Percentiles rank a stretch among this genome's conserved stretches.
phyloP scores from a whole-genome alignment of 1,140 invertebrate genomes.

The Schlechtendalia chinensis region DNA sequence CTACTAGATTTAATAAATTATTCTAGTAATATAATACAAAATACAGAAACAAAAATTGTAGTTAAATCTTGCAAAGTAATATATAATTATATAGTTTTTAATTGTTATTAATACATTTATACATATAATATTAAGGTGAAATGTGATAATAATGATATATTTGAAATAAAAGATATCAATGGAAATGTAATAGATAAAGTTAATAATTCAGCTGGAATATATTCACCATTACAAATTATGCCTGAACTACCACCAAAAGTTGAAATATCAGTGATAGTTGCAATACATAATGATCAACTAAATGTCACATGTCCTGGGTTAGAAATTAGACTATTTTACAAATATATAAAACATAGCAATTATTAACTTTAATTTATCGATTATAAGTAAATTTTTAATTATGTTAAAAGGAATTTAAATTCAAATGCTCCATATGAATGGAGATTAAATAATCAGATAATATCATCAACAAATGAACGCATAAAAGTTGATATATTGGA shows the following conservation, averaged over 20 bases:
- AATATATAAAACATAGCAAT: background rate
- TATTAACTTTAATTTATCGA: background rate
- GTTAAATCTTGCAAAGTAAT: conserved; percentile 61
- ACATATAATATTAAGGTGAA: conserved; percentile 56
- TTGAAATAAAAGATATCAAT: conserved; percentile 59
- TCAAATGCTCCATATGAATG: conserved; percentile 45
- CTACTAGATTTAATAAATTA: conserved; percentile 58
- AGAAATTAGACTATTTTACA: conserved; percentile 55
- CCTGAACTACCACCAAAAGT: conserved; percentile 58
- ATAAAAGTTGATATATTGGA: conserved; percentile 58
- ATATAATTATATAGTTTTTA: conserved; percentile 3
- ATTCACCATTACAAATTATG: conserved; percentile 60
- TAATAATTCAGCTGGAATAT: conserved; percentile 64
- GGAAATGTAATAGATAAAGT: conserved; percentile 62
- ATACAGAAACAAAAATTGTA: conserved; percentile 63
- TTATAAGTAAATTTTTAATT: background rate
- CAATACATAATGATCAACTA: conserved; percentile 55
- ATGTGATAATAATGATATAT: conserved; percentile 59
- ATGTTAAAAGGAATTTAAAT: conserved; percentile 48
- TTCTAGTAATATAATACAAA: conserved; percentile 56
- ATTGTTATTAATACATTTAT: background rate
- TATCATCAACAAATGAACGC: conserved; percentile 56
- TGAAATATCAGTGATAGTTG: conserved; percentile 58
- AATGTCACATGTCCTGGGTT: conserved; percentile 60
- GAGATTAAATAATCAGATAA: conserved; percentile 11